Base-by-base conservation (phyloP, 2,113 vertebrate species). In the Bucco capensis region DNA sequence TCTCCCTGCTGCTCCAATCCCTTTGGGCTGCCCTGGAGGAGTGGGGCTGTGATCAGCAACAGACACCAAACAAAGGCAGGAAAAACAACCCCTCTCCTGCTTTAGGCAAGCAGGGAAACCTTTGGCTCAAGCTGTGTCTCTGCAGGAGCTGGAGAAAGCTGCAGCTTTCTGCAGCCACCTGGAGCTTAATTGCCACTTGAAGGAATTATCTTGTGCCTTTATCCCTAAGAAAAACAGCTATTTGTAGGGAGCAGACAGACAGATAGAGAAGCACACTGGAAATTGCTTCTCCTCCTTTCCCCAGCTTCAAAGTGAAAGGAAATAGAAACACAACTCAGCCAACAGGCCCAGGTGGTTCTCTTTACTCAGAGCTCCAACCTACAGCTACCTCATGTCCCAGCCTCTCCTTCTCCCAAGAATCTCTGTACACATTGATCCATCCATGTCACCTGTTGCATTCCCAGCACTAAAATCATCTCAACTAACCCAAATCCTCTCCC, bases 121-220 rank as follows among this genome's bases (percentile, higher is more conserved):
- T 72, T 42, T 30, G 54, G 62, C 47, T 86, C 88, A 92, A 61
- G 77, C 86, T 95, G 80, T 70, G 77, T 38, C 86, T 76, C 82
- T 80, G 54, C 77, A 90, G 90, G 91, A 92, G 42, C 62, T 86
- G 80, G 69, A 76, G 82, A 80, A 81, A 91, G 79, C 91, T 91
- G 88, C 67, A 56, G 89, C 87, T 92, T 93, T 77, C 71, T 67
- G 46, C 69, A 88, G 61, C 90, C 65, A 69, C 92, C 90, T 75
- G 83, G 88, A 90, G 93, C 86, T 95, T 92, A 96, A 94, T 22
- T 96, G 93, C 86, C 83, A 90, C 93, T 96, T 95, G 95, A 82
- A 94, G 82, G 75, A 93, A 94, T 96, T 93, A 80, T 85, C 86
- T 93, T 70, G 60, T 71, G 72, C 60, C 81, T 95, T 90, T 72